These are phyloP conservation scores for Gryllus longicercus DNA, from an alignment of 2,888 invertebrate species.

Conservation along the genomic window DNA sequence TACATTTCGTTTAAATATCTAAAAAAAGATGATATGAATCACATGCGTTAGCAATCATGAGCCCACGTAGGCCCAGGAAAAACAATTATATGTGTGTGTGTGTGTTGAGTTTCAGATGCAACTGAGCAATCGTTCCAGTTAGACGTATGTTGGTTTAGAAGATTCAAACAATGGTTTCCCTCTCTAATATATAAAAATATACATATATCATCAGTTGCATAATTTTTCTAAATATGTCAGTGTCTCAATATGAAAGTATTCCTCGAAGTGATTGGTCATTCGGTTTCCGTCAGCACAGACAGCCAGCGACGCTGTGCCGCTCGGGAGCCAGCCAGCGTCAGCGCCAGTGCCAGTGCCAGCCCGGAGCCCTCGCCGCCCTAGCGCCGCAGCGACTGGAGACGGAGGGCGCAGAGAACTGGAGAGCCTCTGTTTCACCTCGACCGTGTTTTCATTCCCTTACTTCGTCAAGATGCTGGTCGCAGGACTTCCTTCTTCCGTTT, in stretches of 20 bases:
- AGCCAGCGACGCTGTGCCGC: background rate
- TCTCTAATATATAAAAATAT: too few relatives aligned
- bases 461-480: background rate
- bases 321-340: background rate
- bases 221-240: too few relatives aligned
- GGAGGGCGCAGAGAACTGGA: background rate
- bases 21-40: constrained; percentile 18
- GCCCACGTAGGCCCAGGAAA: background rate
- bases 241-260: too few relatives aligned
- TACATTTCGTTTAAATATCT: constrained; percentile 21
- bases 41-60: constrained; percentile 7
- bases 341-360: background rate
- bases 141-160: constrained; percentile 17
- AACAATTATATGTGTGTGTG: background rate
- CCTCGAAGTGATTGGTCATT: too few relatives aligned
- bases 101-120: background rate
- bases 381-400: background rate
- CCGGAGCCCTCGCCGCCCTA: background rate
- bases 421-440: background rate
- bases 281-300: constrained; percentile 4
- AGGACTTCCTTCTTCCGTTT: background rate
- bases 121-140: constrained; percentile 17
- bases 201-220: too few relatives aligned
- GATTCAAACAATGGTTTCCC: too few relatives aligned
- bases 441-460: background rate